Base-by-base conservation (phyloP, 2,113 vertebrate genomes). In the Cisticola juncidis region DNA sequence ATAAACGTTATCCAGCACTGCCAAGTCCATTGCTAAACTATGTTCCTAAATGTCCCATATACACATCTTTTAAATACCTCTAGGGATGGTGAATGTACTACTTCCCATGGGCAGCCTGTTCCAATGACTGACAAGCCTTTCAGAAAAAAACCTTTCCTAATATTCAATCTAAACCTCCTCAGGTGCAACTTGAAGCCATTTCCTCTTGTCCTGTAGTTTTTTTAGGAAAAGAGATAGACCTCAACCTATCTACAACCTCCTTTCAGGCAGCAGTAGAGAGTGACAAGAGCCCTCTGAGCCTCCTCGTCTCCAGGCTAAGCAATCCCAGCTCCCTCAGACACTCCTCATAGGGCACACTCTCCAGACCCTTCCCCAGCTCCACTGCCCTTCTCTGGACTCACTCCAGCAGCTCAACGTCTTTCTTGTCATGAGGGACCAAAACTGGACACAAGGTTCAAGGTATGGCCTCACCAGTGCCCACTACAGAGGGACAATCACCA, bases 371-470 rank as follows among this genome's bases (percentile, higher is more conserved):
- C 9, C 29, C 22, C 17, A 42, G 12, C 12, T 71, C 48, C 0
- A 0, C 8, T 71, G 40, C 24, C 5, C 16, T 65, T 53, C 61
- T 35, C 54, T 26, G n/a, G 54, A 53, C 38, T 3, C 1, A 0
- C 61, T 89, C 11, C 16, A 48, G 69, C 5, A 14, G 14, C 14
- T 70, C 64, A 11, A 2, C 20, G 11, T 57, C 22, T 12, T 51
- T 42, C 21, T 36, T 81, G 29, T 11, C 25, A 4, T 18, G 33
- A 60, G 4, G 9, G 36, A 8, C 33, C 61, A 57, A 26, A 93
- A 31, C 48, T 51, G 29, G 12, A 62, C 18, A 14, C 12, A 33
- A 4, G 6, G 45, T 24, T 69, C 0, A 0, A 61, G 14, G 5
- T 31, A 17, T 1, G 6, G 16, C 51, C 31, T 83, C 26, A 9